A percentile compares a stretch with the other conserved stretches of the same genome.
These are phyloP conservation scores for Capitulum mitella DNA, from an alignment of 2,888 invertebrate genomes.

Conservation along the genomic window DNA sequence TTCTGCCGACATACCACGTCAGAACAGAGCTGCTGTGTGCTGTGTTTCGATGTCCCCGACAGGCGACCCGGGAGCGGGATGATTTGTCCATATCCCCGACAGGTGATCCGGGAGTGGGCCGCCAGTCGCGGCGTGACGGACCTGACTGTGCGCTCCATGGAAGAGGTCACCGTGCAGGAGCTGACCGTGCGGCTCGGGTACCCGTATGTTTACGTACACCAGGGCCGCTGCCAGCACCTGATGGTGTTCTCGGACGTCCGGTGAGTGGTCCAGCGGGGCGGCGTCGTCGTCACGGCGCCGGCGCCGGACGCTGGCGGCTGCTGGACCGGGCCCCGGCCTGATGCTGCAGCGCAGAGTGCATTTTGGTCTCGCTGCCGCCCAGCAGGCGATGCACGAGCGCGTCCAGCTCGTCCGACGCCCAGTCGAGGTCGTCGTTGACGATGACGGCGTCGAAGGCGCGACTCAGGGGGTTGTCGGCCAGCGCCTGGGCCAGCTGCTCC, in stretches of 20 bases:
- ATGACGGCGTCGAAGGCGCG: background rate
- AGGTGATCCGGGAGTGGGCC: slow-evolving; percentile 57
- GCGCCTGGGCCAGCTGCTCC: background rate
- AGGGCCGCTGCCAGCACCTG: slow-evolving; percentile 51
- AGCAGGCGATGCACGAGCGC: background rate
- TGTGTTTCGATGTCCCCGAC: no score
- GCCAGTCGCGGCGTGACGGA: slow-evolving; percentile 45
- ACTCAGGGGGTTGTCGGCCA: background rate
- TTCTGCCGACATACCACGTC: no score
- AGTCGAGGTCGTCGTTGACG: background rate
- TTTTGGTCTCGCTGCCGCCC: background rate
- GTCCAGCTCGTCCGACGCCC: background rate
- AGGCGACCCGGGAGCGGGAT: no score
- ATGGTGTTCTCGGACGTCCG: slow-evolving; percentile 39
- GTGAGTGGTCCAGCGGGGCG: slow-evolving; percentile 35
- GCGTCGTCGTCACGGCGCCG: slow-evolving; percentile 34
- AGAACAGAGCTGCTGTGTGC: no score
- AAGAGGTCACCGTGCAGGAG: slow-evolving; percentile 49
- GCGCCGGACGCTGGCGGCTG: background rate
- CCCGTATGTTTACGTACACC: slow-evolving; percentile 56
- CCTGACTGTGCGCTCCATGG: slow-evolving; percentile 53
- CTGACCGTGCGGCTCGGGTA: slow-evolving; percentile 55
- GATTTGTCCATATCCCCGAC: no score
- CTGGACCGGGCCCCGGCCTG: no score
- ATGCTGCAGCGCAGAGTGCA: background rate